Evolutionary conservation across 2,113 vertebrate species (phyloP).

Genomic region (Orycteropus afer): DNA sequence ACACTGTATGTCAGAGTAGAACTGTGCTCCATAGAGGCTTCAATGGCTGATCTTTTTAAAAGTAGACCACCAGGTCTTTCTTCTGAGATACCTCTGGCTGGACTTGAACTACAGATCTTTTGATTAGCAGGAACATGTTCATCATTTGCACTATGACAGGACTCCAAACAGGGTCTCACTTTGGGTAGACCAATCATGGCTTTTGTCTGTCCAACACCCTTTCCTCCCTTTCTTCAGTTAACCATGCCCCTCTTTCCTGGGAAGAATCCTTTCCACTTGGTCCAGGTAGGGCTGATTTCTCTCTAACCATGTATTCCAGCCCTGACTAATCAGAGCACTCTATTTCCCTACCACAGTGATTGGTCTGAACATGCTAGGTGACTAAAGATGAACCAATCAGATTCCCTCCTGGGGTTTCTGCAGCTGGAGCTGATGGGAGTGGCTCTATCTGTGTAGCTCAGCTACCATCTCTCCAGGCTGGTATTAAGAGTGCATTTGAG

Average conservation of each 20-base stretch:
- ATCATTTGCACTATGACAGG: neutral
- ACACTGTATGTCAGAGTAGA: too few relatives aligned
- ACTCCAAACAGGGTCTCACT: neutral
- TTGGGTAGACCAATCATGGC: neutral
- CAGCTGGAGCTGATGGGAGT: fast-evolving
- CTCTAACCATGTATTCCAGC: too few relatives aligned
- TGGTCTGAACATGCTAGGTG: neutral
- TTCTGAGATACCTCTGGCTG: too few relatives aligned
- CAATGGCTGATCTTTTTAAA: too few relatives aligned
- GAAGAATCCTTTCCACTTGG: fast-evolving
- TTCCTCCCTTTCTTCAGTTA: too few relatives aligned
- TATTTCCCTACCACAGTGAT: neutral
- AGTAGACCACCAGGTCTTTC: too few relatives aligned
- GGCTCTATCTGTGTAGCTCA: neutral
- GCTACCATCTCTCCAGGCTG: too few relatives aligned
- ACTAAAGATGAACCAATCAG: neutral
- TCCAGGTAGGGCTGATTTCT: fast-evolving
- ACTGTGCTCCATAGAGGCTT: too few relatives aligned
- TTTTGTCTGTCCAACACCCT: neutral
- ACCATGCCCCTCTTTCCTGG: fast-evolving
- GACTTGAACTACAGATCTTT: too few relatives aligned
- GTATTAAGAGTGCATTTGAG: too few relatives aligned
- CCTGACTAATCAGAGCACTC: neutral
- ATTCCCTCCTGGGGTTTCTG: neutral
- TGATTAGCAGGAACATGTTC: neutral